These are phyloP conservation scores for Cyprinus carpio DNA, from an alignment of 2,113 vertebrate genomes.

Conservation along the genomic window DNA sequence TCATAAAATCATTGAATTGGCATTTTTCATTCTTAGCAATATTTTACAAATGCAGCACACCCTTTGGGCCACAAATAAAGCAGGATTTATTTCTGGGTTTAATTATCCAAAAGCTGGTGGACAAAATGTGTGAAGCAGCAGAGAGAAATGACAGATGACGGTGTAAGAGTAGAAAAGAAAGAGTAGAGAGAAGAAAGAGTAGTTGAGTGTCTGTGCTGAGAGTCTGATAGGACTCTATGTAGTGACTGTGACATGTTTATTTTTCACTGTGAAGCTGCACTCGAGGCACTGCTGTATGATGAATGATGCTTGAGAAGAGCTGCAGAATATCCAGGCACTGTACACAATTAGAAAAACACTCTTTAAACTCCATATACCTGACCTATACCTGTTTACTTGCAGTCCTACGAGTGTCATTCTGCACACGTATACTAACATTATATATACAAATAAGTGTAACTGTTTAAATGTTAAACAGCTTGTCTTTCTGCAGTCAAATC, in stretches of 20 bases:
- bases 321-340: slow-evolving; percentile 27
- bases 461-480: not conserved
- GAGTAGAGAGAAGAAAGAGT: not conserved
- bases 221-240: slow-evolving; percentile 20
- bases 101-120: not conserved
- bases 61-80: not conserved
- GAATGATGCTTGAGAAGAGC: slow-evolving; percentile 3
- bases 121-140: not conserved
- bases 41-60: not conserved
- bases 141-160: not conserved
- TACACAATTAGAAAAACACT: not conserved
- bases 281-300: slow-evolving; percentile 30
- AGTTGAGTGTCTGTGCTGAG: not conserved
- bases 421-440: no score
- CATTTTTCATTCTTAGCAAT: not conserved
- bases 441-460: not conserved
- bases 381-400: not conserved
- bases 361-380: not conserved
- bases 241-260: slow-evolving; percentile 38
- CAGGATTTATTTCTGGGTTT: not conserved
- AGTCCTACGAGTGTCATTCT: not conserved
- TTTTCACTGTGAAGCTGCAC: slow-evolving; percentile 22
- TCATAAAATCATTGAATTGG: no score
- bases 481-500: no score
- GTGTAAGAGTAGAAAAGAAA: not conserved